Percentiles rank a stretch among this genome's conserved stretches.
phyloP scores from a whole-genome alignment of 2,888 invertebrate species.

The Frankliniella fusca region DNA sequence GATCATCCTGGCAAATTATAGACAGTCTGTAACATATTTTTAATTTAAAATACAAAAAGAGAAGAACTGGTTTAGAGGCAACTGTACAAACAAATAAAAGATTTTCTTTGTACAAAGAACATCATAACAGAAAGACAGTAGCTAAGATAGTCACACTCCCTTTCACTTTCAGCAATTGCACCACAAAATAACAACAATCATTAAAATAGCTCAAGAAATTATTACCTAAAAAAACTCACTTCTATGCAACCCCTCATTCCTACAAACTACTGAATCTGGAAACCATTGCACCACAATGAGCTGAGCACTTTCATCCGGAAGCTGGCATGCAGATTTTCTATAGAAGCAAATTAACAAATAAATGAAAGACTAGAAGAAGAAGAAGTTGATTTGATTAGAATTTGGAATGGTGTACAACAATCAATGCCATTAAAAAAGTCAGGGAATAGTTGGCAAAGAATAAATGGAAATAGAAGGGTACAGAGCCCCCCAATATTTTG shows the following conservation, averaged over 20 bases:
- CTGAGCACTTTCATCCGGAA: background rate
- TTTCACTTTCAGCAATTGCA: background rate
- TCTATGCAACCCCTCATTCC: background rate
- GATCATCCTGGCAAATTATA: no score
- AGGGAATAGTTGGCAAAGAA: background rate
- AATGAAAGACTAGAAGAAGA: background rate
- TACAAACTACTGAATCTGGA: background rate
- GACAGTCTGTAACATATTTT: no score
- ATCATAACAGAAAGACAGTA: conserved; percentile 12
- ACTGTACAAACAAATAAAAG: background rate
- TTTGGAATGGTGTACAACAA: background rate
- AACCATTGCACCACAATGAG: background rate
- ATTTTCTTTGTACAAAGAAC: background rate
- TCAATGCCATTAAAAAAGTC: background rate
- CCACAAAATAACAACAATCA: background rate
- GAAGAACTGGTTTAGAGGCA: background rate
- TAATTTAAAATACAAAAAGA: background rate
- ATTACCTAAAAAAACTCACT: background rate
- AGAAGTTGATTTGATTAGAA: background rate
- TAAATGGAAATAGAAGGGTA: background rate
- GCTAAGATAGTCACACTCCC: background rate
- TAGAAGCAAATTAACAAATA: background rate
- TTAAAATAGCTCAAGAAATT: background rate
- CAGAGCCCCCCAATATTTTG: background rate
- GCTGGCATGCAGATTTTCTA: background rate